Evolutionary conservation across 1,140 invertebrate species (phyloP).

Genomic region (Drosophila mauritiana): DNA sequence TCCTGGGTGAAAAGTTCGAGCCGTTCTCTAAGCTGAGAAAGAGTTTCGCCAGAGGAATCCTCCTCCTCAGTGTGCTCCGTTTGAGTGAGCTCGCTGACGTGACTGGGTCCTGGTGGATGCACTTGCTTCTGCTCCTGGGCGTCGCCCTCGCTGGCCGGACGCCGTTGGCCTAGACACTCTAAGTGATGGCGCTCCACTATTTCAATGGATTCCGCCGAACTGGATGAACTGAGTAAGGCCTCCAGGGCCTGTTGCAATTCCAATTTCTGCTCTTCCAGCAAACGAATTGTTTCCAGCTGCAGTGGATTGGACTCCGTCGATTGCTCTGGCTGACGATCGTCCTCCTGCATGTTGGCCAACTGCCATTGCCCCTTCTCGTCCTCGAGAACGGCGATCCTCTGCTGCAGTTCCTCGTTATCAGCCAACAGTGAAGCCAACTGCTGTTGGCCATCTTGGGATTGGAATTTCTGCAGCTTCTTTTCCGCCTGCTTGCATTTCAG

Average conservation of each 20-base stretch:
- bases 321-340: constrained; percentile 9
- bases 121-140: constrained; percentile 16
- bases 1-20: constrained; percentile 88
- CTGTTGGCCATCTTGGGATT: constrained; percentile 89
- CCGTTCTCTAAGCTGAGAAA: constrained; percentile 86
- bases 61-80: constrained; percentile 80
- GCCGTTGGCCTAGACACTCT: constrained; percentile 86
- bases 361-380: constrained; percentile 96
- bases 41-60: constrained; percentile 84
- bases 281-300: constrained; percentile 66
- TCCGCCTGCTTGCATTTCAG: constrained; percentile 93
- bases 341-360: constrained; percentile 85
- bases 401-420: constrained; percentile 88
- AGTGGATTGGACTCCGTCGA: constrained; percentile 1
- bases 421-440: constrained; percentile 88
- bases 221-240: constrained; percentile 87
- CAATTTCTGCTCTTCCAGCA: constrained; percentile 76
- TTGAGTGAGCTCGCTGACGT: constrained; percentile 73
- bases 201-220: constrained; percentile 89
- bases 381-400: constrained; percentile 92
- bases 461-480: constrained; percentile 92
- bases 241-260: constrained; percentile 65
- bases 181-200: constrained; percentile 88
- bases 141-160: constrained; percentile 37
- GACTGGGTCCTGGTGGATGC: constrained; percentile 67